A percentile compares a stretch with the other conserved stretches of the same genome.
These are phyloP conservation scores for Scaptodrosophila lebanonensis DNA, from an alignment of 1,140 invertebrate genomes.

Conservation along the genomic window DNA sequence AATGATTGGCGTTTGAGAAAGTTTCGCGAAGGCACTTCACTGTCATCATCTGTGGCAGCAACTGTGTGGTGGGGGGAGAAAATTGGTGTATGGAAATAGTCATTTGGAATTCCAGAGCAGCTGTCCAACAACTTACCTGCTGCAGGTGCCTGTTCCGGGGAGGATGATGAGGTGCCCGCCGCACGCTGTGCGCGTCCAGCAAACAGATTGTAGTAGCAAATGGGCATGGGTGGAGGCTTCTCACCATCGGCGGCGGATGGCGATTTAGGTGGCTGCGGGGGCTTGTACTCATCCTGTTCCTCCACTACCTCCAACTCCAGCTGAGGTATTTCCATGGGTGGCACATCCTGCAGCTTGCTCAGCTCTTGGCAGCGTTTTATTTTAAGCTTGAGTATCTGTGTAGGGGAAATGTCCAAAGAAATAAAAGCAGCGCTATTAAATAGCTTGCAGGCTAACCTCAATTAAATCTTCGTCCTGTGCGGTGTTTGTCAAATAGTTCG, in stretches of 20 bases:
- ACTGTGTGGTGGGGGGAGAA: too few species aligned
- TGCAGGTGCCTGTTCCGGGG: conserved; percentile 68
- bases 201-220: conserved; percentile 74
- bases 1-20: conserved; percentile 89
- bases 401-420: not conserved
- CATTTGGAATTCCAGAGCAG: too few species aligned
- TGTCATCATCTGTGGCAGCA: conserved; percentile 86
- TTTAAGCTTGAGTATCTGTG: conserved; percentile 65
- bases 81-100: too few species aligned
- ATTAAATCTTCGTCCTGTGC: conserved; percentile 67
- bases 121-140: conserved; percentile 54
- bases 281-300: conserved; percentile 47
- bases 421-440: not conserved
- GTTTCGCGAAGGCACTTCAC: conserved; percentile 87
- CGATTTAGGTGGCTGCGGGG: conserved; percentile 48
- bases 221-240: conserved; percentile 72
- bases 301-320: conserved; percentile 55
- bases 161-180: conserved; percentile 66
- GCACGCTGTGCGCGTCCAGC: conserved; percentile 66
- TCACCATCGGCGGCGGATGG: conserved; percentile 59
- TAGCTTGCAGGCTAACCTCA: conserved; percentile 32
- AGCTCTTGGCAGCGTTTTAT: conserved; percentile 67
- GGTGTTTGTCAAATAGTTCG: conserved; percentile 58
- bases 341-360: conserved; percentile 53
- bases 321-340: conserved; percentile 51